These are phyloP conservation scores for Agrochola macilenta DNA, from an alignment of 2,888 invertebrate genomes.

Conservation along the genomic window DNA sequence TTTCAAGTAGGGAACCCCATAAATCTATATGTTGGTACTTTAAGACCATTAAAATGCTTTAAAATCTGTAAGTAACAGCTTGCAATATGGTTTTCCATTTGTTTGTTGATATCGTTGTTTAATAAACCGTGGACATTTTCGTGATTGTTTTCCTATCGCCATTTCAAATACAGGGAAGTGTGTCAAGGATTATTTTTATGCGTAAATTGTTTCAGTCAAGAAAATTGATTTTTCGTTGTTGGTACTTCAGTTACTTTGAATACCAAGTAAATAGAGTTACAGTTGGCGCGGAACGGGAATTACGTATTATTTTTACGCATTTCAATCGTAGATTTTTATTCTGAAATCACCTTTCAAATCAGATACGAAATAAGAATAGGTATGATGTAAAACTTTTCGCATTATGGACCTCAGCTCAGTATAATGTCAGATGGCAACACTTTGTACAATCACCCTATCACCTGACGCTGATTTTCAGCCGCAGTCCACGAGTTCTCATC, in stretches of 20 bases:
- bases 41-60: conserved; percentile 4
- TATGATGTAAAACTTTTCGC: not conserved
- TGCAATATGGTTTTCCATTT: conserved; percentile 44
- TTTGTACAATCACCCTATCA: not conserved
- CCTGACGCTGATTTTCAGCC: not conserved
- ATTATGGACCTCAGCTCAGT: not conserved
- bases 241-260: conserved; percentile 9
- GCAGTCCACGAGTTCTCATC: not conserved
- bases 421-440: not conserved
- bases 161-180: conserved; percentile 30
- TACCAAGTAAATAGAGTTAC: not conserved
- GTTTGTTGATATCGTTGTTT: conserved; percentile 53
- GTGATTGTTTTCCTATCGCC: conserved; percentile 47
- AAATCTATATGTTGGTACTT: conserved; percentile 16
- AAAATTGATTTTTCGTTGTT: conserved; percentile 46
- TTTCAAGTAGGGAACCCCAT: too few relatives aligned
- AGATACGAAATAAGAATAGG: not conserved
- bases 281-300: not conserved
- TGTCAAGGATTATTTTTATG: conserved; percentile 61
- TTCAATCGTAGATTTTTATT: not conserved
- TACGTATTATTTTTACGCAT: not conserved
- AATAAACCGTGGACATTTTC: conserved; percentile 47
- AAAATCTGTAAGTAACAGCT: not conserved
- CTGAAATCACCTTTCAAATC: not conserved
- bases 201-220: conserved; percentile 43